Conservation (phyloP, 2,888 invertebrate genomes). For the Tenthredo notha region DNA sequence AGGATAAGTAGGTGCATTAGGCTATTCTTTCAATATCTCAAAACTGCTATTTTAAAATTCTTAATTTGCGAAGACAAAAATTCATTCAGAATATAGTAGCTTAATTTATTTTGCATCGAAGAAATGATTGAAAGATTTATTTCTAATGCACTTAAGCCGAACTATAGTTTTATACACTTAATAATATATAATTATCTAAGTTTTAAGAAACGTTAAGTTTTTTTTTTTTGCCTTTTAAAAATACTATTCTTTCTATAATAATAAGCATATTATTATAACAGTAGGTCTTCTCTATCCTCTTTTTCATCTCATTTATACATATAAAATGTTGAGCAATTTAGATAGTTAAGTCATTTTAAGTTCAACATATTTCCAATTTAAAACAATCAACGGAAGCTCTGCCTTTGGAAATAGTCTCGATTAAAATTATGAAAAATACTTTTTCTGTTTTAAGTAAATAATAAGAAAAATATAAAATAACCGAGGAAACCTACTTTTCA, state of each 20-base stretch:
- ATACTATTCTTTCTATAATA: neutral
- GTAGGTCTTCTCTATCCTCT: neutral
- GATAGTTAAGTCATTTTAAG: neutral
- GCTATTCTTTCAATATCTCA: neutral
- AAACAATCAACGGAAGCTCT: neutral
- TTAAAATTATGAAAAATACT: neutral
- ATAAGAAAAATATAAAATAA: neutral
- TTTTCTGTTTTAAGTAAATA: neutral
- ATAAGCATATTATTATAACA: neutral
- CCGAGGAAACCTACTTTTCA: slow-evolving; percentile 23
- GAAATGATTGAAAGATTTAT: neutral
- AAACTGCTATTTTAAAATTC: neutral
- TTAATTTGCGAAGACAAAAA: neutral
- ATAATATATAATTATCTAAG: neutral
- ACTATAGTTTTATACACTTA: neutral
- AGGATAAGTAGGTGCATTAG: neutral
- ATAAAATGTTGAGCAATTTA: neutral
- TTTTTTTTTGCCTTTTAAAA: slow-evolving; percentile 8
- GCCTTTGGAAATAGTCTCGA: neutral
- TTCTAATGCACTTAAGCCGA: neutral
- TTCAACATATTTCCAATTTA: neutral
- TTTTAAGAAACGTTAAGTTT: slow-evolving; percentile 17
- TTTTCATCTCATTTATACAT: neutral
- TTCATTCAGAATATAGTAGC: slow-evolving; percentile 2
- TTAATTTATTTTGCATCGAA: slow-evolving; percentile 8